Evolutionary conservation across 2,113 vertebrate genomes (phyloP), one percentile per base, ranked within the genome.

Genomic region (Patagioenas fasciata): DNA sequence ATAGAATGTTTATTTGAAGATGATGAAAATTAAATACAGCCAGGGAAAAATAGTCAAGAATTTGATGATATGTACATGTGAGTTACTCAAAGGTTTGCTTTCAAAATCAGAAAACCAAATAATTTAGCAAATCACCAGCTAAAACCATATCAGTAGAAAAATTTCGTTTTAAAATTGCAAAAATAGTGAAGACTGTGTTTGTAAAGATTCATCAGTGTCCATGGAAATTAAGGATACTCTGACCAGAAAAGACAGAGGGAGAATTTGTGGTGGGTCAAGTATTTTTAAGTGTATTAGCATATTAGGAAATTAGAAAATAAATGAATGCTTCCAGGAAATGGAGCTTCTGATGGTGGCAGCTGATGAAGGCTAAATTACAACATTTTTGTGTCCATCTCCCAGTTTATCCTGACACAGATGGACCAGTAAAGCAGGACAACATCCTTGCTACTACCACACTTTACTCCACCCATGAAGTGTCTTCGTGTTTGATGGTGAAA

Each of bases 401-500:
- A 28, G 3, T 42, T 75, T 36, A 6, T 2, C 60, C 42, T 56
- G 10, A 10, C 29, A 40, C 2, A 47, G 26, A 36, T 17, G 38
- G 44, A n/a, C 10, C 14, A 53, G 10, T 36, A 54, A 0, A 77
- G 9, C 50, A 77, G 25, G 6, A 73, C 3, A 73, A 14, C 1
- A n/a, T 18, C 7, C 13, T 61, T 44, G 3, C 4, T 72, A 18
- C 29, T 82, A 11, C 19, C 13, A 40, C 2, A 1, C 3, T 16
- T 62, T 13, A 11, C 17, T 61, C 31, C 24, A 38, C 1, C 5
- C 11, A 2, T 21, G 19, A 19, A 78, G 34, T 2, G 8, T 7
- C 19, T 3, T 0, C 21, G 7, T 9, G 5, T 65, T 57, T 44
- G 24, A 7, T 65, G 4, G 0, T 13, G 18, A 15, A 9, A 54